Percentiles rank a stretch among this genome's conserved stretches.
These are phyloP conservation scores for Centropyge bicolor DNA, from an alignment of 2,797 vertebrate species.

Conservation along the genomic window DNA sequence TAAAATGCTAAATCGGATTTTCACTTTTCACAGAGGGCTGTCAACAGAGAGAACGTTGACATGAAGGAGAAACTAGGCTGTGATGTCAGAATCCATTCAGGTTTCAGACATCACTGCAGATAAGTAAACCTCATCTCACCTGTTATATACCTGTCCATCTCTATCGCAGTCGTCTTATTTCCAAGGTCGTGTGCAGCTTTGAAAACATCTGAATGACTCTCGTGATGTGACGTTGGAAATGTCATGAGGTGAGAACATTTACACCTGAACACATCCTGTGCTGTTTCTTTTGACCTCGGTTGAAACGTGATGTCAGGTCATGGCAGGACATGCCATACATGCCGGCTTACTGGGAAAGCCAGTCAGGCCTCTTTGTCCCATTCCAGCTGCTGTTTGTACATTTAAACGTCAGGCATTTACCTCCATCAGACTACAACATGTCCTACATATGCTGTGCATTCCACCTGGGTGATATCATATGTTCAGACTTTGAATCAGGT, in stretches of 20 bases:
- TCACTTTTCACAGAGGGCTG: background rate
- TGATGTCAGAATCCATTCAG: too few species aligned
- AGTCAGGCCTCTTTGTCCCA: too few species aligned
- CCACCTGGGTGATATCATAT: background rate
- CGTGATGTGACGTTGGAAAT: too few species aligned
- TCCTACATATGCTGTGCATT: background rate
- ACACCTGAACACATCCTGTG: too few species aligned
- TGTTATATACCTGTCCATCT: background rate
- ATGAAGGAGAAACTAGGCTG: background rate
- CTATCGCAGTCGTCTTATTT: background rate
- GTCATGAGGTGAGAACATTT: too few species aligned
- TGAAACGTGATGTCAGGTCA: too few species aligned
- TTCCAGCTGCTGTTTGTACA: too few species aligned
- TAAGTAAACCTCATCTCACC: background rate
- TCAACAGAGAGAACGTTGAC: background rate
- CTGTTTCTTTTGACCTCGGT: too few species aligned
- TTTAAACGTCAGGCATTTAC: background rate
- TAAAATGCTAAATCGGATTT: slow-evolving; percentile 25
- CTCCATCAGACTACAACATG: background rate
- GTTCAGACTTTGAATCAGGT: background rate
- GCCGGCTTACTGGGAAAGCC: too few species aligned
- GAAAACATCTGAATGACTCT: background rate
- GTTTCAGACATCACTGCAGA: background rate
- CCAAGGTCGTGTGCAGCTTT: background rate
- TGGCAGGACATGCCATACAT: too few species aligned